Evolutionary conservation across 37 sponge, comb jelly and placozoan species (phyloP).

Genomic region (Tethya wilhelma): DNA sequence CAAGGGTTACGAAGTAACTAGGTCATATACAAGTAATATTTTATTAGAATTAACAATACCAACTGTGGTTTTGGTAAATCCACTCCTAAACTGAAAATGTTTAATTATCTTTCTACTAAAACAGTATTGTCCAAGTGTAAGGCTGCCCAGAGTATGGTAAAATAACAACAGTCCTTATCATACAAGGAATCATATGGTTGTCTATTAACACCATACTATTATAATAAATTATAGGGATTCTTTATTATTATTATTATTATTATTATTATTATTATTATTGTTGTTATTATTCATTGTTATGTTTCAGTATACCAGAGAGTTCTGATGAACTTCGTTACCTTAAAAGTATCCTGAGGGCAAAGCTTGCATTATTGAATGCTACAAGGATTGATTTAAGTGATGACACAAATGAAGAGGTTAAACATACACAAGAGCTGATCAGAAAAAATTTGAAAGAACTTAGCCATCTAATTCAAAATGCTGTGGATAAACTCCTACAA

Average conservation of each 20-base stretch:
- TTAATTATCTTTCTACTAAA: too few relatives aligned
- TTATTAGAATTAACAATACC: too few relatives aligned
- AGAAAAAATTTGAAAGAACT: background rate
- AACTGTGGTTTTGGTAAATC: too few relatives aligned
- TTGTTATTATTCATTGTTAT: background rate
- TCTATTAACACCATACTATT: background rate
- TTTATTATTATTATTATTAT: background rate
- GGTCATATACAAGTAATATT: too few relatives aligned
- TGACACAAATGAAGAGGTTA: slow-evolving; percentile 12
- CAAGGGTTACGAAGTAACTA: too few relatives aligned
- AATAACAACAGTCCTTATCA: too few relatives aligned
- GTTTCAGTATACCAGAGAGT: slow-evolving; percentile 25
- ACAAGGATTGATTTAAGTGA: background rate
- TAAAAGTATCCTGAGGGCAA: slow-evolving; percentile 5
- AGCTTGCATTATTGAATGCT: slow-evolving; percentile 25
- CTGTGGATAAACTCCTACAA: slow-evolving; percentile 8
- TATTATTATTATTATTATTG: background rate
- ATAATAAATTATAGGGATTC: background rate
- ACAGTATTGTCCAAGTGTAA: too few relatives aligned
- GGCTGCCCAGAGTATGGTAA: too few relatives aligned
- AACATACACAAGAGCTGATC: background rate
- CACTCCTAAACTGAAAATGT: too few relatives aligned
- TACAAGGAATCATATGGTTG: background rate
- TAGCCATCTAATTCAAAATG: slow-evolving; percentile 1
- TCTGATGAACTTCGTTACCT: slow-evolving; percentile 14